Evolutionary conservation across 1,140 invertebrate genomes (phyloP), one percentile per base, ranked within the genome.

Genomic region (Pentalonia nigronervosa): DNA sequence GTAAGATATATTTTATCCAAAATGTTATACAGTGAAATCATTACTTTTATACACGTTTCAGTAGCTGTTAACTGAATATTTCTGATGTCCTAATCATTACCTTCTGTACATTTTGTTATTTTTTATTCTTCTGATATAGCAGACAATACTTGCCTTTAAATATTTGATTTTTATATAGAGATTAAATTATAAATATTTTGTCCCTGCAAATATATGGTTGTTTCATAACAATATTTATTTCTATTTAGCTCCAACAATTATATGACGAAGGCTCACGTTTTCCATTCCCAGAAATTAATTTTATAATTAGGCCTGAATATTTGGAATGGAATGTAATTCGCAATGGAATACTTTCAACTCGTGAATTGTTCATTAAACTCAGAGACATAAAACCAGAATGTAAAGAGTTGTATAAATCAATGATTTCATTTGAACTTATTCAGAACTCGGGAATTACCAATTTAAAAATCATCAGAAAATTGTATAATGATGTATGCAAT

Each of bases 401-500:
- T 21, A 76, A 48, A 81, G 30, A 91, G 25, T 8, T 91, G n/a
- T 91, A 81, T 23, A 81, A 47, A 25, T 17, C 25, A 1, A 91
- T 91, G 90, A 91, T 91, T 81, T 11, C 14, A 11, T 91, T 81
- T 34, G 90, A 91, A 91, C 76, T 47, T 23, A 34, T 47, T 81
- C 90, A 91, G 25, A 48, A 34, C 1, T 91, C 67, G 0, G 34
- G 30, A 30, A 91, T 91, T 1, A 91, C 56, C 20, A 91, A 91
- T 48, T 36, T 91, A 36, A 34, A 47, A 34, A 81, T 30, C 14
- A 91, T 91, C 4, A 91, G 90, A 67, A 91, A 91, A 41, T 81
- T 91, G 45, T 91, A 91, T 41, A 91, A 81, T 14, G 90, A 91
- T 81, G 67, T 45, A 36, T 91, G 90, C 7, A 91, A 91, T 41